Evolutionary conservation across 2,888 invertebrate species (phyloP), one percentile per base, ranked within the genome.

Genomic region (Pammene aurita): DNA sequence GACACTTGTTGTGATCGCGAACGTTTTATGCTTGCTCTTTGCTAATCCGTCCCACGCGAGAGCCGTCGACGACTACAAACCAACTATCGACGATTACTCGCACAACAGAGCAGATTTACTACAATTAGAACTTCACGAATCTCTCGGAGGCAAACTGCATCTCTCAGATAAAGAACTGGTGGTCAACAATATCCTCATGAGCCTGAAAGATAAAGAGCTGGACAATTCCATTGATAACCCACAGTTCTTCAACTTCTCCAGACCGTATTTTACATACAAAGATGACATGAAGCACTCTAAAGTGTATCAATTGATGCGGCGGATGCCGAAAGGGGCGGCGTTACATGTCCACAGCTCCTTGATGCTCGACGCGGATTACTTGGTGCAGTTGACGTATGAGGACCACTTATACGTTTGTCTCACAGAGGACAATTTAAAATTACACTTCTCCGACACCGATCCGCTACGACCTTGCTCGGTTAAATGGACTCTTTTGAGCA

Each of bases 251-350:
- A 91, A 94, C 55, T 95, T 96, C 0, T 93, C 95, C 0, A 90
- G 92, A 61, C 95, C 95, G 78, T 95, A 96, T 74, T 94, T 96
- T 76, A 82, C 90, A 0, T 94, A 94, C 0, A 93, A 93, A 73
- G 78, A 92, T 0, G 83, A 92, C 10, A 95, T 96, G 13, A 88
- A 93, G 14, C 81, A 88, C 0, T 96, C 96, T 0, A 86, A 93
- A 66, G 94, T 97, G 4, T 96, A 95, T 78, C 84, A 94, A 73
- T 89, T 96, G 5, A 94, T 97, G 7, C 88, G 88, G 66, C 84
- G 79, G 61, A 94, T 97, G 93, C 97, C 97, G 0, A 97, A 97
- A 87, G 97, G 96, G 0, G 95, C 93, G 0, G 94, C 94, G 0
- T 82, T 96, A 13, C 96, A 96, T 77, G 93, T 94, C 0, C 96